phyloP scores from a whole-genome alignment of 2,888 invertebrate species.

The Polymixis flavicincta region DNA sequence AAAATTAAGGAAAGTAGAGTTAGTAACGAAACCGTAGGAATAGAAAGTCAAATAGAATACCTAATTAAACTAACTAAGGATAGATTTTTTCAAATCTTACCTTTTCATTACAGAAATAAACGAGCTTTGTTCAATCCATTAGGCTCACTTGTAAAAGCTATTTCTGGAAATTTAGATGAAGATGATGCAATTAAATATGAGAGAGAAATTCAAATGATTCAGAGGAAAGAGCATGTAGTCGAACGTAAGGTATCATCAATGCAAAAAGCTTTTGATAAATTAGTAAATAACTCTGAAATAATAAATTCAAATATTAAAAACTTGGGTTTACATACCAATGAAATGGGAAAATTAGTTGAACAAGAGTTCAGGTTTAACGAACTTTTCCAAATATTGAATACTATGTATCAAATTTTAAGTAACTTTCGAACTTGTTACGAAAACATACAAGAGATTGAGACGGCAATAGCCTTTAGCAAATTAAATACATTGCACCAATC shows the following conservation, averaged over 20 bases:
- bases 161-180: background rate
- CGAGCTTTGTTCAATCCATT: background rate
- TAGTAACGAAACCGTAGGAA: background rate
- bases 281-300: background rate
- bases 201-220: background rate
- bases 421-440: background rate
- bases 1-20: background rate
- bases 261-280: background rate
- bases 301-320: conserved; percentile 3
- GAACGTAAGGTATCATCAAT: conserved; percentile 6
- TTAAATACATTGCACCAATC: conserved; percentile 4
- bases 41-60: background rate
- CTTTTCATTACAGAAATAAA: background rate
- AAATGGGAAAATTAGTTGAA: conserved; percentile 2
- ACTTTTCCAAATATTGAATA: conserved; percentile 11
- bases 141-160: conserved; percentile 1
- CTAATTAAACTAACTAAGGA: background rate
- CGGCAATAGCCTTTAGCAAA: too few relatives aligned
- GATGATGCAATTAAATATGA: conserved; percentile 4
- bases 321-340: conserved; percentile 10
- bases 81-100: background rate
- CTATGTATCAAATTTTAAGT: conserved; percentile 4
- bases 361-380: background rate
- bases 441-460: background rate
- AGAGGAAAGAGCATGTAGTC: background rate